phyloP scores from a whole-genome alignment of 2,888 invertebrate species.

The Dryocosmus kuriphilus region DNA sequence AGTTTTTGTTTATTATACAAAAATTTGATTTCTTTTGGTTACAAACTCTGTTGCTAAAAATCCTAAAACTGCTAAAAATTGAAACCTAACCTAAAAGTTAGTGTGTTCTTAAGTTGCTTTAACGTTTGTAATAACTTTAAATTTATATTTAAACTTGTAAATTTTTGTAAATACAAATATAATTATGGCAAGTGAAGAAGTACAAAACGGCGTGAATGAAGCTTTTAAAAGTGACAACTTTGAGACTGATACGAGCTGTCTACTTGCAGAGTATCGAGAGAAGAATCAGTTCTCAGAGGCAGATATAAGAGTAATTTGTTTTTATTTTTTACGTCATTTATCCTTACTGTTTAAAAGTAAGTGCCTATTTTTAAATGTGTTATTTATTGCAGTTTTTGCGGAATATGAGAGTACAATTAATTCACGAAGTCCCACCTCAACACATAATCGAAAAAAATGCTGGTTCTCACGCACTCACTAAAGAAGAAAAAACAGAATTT shows the following conservation, averaged over 20 bases:
- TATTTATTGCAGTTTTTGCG: conserved; percentile 60
- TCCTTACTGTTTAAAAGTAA: background rate
- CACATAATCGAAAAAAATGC: conserved; percentile 64
- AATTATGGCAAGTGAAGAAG: background rate
- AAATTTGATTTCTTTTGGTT: too few species aligned
- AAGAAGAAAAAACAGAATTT: conserved; percentile 57
- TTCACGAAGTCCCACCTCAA: conserved; percentile 64
- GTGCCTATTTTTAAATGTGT: background rate
- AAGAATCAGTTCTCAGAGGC: background rate
- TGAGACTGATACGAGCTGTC: background rate
- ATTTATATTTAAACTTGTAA: background rate
- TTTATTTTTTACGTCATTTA: background rate
- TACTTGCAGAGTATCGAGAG: background rate
- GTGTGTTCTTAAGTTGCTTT: background rate
- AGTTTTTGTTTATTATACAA: too few species aligned
- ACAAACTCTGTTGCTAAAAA: too few species aligned
- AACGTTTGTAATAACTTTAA: background rate
- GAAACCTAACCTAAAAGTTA: background rate
- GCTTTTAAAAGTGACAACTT: background rate
- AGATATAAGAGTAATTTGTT: background rate
- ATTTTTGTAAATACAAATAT: background rate
- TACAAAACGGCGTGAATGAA: background rate
- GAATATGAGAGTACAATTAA: conserved; percentile 57
- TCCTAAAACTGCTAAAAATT: background rate
- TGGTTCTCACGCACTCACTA: conserved; percentile 57